These are phyloP conservation scores for Nectonema munidae DNA, from an alignment of 2,888 invertebrate genomes.

Conservation along the genomic window DNA sequence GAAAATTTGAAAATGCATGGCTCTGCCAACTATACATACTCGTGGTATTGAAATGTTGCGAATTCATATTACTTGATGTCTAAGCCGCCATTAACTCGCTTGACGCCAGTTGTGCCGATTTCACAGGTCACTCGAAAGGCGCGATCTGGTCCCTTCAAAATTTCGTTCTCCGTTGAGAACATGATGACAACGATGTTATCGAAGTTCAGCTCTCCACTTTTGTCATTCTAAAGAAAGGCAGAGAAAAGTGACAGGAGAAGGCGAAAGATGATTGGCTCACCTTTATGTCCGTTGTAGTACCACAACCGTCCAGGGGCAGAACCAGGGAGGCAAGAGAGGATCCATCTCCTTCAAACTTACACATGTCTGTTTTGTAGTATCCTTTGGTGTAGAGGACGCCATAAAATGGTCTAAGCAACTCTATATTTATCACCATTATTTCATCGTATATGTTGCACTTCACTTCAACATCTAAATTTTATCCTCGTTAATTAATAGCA, in stretches of 20 bases:
- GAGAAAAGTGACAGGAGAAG: not conserved
- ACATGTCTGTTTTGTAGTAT: conserved; percentile 7
- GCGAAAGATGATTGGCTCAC: not conserved
- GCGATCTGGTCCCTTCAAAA: conserved; percentile 1
- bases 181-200: conserved; percentile 7
- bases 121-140: conserved; percentile 10
- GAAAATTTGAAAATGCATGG: too few relatives aligned
- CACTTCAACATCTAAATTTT: conserved; percentile 8
- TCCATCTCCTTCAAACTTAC: not conserved
- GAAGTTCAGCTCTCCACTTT: conserved; percentile 8
- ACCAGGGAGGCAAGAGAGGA: not conserved
- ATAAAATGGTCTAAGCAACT: not conserved
- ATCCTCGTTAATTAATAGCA: too few relatives aligned
- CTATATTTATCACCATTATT: not conserved
- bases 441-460: conserved; percentile 10
- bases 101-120: conserved; percentile 10
- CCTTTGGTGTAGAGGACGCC: conserved; percentile 11
- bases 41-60: too few relatives aligned
- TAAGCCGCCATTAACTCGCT: conserved; percentile 9
- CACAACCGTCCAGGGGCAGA: conserved; percentile 8
- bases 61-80: conserved; percentile 8
- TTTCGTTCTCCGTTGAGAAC: conserved; percentile 6
- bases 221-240: not conserved
- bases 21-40: too few relatives aligned
- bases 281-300: conserved; percentile 1